phyloP scores from a whole-genome alignment of 1,140 invertebrate species.

The Lasaia peninsularis region DNA sequence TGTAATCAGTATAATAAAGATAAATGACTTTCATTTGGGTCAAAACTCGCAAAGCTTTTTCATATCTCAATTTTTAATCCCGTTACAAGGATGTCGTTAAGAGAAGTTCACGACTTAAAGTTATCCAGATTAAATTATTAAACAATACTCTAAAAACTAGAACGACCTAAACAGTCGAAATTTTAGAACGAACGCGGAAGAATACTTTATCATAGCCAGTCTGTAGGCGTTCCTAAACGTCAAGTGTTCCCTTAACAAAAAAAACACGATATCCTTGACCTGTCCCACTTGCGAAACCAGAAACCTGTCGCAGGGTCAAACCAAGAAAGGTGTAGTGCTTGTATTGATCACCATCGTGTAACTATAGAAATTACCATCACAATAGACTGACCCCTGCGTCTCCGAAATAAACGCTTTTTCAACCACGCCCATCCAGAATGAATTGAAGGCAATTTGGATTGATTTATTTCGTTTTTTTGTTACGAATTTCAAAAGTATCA shows the following conservation, averaged over 20 bases:
- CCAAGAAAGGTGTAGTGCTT: background rate
- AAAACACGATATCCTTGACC: conserved; percentile 5
- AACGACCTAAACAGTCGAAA: no score
- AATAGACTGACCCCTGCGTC: conserved; percentile 9
- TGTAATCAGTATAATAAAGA: no score
- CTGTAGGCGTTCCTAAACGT: no score
- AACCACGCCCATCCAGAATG: conserved; percentile 6
- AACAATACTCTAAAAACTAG: no score
- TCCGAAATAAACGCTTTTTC: conserved; percentile 6
- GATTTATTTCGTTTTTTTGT: conserved; percentile 1
- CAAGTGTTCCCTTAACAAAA: background rate
- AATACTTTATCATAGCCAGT: no score
- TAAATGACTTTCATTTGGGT: no score
- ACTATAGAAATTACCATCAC: conserved; percentile 3
- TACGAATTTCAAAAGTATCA: conserved; percentile 2
- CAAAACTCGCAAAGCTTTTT: no score
- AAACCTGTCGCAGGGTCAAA: conserved; percentile 4
- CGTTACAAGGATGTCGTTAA: no score
- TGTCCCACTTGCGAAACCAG: conserved; percentile 3
- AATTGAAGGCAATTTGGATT: conserved; percentile 5
- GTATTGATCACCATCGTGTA: background rate
- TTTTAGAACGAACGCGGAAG: no score
- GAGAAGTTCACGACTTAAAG: no score
- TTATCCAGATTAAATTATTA: no score
- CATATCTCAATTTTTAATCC: no score